Base-by-base conservation (phyloP, 2,888 invertebrate species). In the Fabriciana adippe region DNA sequence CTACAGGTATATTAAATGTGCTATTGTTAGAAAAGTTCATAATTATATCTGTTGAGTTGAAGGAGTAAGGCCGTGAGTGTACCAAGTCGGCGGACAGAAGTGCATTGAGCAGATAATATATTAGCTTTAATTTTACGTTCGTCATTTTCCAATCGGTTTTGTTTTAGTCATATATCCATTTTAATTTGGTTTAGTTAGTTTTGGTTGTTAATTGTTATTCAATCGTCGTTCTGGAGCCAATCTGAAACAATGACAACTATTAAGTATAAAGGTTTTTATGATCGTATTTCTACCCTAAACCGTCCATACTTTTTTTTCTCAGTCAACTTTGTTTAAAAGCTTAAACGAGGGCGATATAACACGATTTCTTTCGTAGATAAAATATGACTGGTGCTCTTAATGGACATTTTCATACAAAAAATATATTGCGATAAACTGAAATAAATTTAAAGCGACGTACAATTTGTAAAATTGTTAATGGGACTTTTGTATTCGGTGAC, bases 121-220 rank as follows among this genome's bases (percentile, higher is more conserved):
- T 89, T 21, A 91, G 82, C 84, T 92, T 92, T 84, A 92, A 86
- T 78, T 91, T 92, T 13, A 92, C 90, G 82, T 91, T 92, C 63
- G 92, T 92, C 92, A 92, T 92, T 79, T 66, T 68, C 16, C 48
- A 41, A n/a, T 81, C 76, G 64, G 45, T 31, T 61, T 64, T 15
- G 57, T 69, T 55, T 81, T 71, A 56, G 72, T 78, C 75, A 85
- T 77, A 79, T 76, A 72, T 80, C 79, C 85, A 85, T 88, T 63
- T 66, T 62, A 68, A 74, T 72, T 70, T 48, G 55, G 11, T 21
- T 57, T 60, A 72, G 72, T 71, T 77, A 78, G 73, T 78, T 73
- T 72, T 68, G 64, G 67, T 67, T 68, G 71, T 74, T 63, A 72
- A 71, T 74, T 69, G 57, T 74, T 69, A 74, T 68, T 69, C 70